Evolutionary conservation across 2,888 invertebrate genomes (phyloP).

Genomic region (Candidula unifasciata): DNA sequence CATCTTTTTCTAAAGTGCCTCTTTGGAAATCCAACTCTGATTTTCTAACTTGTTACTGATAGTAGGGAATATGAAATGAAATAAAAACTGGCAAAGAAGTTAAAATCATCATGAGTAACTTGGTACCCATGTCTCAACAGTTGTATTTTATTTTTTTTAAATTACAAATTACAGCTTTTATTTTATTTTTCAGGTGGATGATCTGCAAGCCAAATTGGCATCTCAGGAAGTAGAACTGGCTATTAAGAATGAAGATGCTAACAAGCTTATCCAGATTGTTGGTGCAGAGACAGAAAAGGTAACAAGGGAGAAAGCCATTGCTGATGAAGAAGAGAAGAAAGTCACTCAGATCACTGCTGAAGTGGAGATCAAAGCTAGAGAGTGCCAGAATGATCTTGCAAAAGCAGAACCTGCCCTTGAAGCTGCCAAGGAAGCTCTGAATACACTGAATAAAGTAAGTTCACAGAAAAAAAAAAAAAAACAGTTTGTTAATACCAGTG

Average conservation of each 20-base stretch:
- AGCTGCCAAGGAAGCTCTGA: slow-evolving; percentile 95
- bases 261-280: slow-evolving; percentile 91
- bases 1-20: too few species aligned
- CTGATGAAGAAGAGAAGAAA: slow-evolving; percentile 95
- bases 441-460: slow-evolving; percentile 91
- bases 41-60: too few species aligned
- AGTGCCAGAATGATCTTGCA: slow-evolving; percentile 94
- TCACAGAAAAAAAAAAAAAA: background rate
- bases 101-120: too few species aligned
- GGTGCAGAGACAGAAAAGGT: slow-evolving; percentile 97
- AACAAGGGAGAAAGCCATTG: slow-evolving; percentile 88
- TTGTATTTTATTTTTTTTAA: too few species aligned
- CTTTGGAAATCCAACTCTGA: too few species aligned
- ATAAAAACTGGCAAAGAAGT: too few species aligned
- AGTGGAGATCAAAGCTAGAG: slow-evolving; percentile 90
- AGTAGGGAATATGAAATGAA: too few species aligned
- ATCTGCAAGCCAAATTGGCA: slow-evolving; percentile 92
- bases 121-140: too few species aligned
- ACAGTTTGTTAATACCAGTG: background rate
- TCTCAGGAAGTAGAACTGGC: slow-evolving; percentile 94
- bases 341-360: slow-evolving; percentile 96
- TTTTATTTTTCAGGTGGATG: slow-evolving; percentile 86
- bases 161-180: background rate
- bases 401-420: slow-evolving; percentile 95
- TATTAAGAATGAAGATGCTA: slow-evolving; percentile 96